Evolutionary conservation across 1,140 invertebrate genomes (phyloP).

Genomic region (Coelopa frigida): DNA sequence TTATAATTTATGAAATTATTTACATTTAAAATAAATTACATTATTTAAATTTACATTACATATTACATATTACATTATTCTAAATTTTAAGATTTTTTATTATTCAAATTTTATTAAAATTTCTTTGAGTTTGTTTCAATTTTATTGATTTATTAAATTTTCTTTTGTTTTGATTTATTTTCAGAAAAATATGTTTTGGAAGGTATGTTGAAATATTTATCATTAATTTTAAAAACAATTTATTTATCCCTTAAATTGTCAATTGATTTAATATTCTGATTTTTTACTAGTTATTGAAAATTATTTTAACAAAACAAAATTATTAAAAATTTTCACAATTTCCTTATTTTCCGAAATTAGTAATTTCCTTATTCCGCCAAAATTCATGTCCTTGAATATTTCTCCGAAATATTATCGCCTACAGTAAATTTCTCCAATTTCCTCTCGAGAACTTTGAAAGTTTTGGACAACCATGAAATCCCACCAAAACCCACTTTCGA

Average conservation of each 20-base stretch:
- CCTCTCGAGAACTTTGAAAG: background rate
- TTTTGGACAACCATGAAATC: background rate
- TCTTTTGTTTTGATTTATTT: background rate
- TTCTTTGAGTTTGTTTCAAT: conserved; percentile 5
- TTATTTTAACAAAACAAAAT: conserved; percentile 5
- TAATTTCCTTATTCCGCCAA: background rate
- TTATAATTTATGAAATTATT: background rate
- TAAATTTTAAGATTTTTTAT: conserved; percentile 6
- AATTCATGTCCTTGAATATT: background rate
- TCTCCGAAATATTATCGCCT: background rate
- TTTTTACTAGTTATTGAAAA: background rate
- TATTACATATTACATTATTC: background rate
- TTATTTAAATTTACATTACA: background rate
- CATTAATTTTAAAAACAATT: too few species aligned
- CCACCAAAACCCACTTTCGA: background rate
- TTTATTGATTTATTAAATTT: conserved; percentile 6
- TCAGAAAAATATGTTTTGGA: background rate
- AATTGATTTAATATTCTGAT: conserved; percentile 2
- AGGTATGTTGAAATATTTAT: too few species aligned
- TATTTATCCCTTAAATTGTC: too few species aligned
- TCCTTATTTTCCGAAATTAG: background rate
- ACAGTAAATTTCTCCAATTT: background rate
- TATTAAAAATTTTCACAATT: background rate
- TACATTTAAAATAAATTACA: background rate
- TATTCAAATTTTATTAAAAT: conserved; percentile 6